Base-by-base conservation (phyloP, 2,797 vertebrate species). In the Anolis apletophallus region DNA sequence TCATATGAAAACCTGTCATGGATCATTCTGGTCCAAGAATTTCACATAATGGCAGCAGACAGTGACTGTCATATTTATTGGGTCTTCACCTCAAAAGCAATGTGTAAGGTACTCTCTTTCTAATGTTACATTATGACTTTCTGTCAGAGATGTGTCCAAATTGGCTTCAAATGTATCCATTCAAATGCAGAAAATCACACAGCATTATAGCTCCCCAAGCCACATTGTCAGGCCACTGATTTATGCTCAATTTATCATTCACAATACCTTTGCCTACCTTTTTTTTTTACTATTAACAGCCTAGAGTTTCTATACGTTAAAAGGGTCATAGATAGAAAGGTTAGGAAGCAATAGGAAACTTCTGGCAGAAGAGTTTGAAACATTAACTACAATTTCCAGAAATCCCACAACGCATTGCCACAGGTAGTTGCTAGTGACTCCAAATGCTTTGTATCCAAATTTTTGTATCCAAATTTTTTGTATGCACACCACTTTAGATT, bases 1-100 rank as follows among this genome's bases (percentile, higher is more conserved):
- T 89, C 36, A 81, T 90, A 91, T 69, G 54, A 74, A 88, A 54
- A 61, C 52, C 2, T 78, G 57, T 1, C 19, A 57, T 80, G 90
- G 13, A 71, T 87, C 90, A 89, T 84, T 32, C 50, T 21, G 40
- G n/a, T 21, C 57, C 8, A 52, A 68, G 34, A 67, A 36, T 8
- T 50, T 50, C 71, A 84, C 68, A 81, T 32, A 23, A 14, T 72
- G 74, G 9, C 32, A 82, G 50, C n/a, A 55, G 50, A 3, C n/a
- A 54, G 40, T 50, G 50, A 13, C 12, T 73, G 61, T 32, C 50
- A 34, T 36, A 50, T 52, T 84, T 76, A n/a, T 50, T 50, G 2
- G 64, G 29, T 32, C 21, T n/a, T 32, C 46, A n/a, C 23, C 13
- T 50, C 81, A 50, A 29, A 3, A 73, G 11, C 26, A 54, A 54